Evolutionary conservation across 1,140 invertebrate species (phyloP), one percentile per base, ranked within the genome.

Genomic region (Holotrichia oblita): DNA sequence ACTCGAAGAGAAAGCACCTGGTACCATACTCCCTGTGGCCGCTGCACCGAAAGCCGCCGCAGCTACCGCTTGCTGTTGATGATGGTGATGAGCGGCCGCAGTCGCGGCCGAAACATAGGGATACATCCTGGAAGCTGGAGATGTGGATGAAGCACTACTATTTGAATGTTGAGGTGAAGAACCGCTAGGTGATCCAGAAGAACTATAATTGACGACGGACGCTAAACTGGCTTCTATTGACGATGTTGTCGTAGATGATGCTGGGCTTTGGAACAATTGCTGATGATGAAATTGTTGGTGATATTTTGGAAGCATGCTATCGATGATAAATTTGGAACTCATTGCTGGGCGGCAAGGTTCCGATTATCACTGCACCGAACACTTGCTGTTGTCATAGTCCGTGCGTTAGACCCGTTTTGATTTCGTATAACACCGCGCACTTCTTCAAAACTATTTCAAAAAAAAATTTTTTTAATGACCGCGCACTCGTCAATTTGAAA

Each of bases 231-330:
- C 86, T 88, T 90, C 86, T 84, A 88, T 85, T 81, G 87, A 82
- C 27, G 83, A 78, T 42, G 85, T 85, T 79, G 83, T 83, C 77
- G 89, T 89, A 55, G 27, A 34, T 34, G 27, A 34, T 34, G 27
- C 27, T 34, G 88, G 87, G 82, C 86, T 88, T 80, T 87, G 87
- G 86, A 90, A 90, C 83, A 92, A 88, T 84, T 91, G 90, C 82
- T 91, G 90, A 89, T 92, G 92, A 89, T 90, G 92, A 86, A 93
- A 94, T 89, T 93, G 93, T 86, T 93, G 93, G 87, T 94, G 92
- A 90, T 97, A 97, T 92, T 97, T 97, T 83, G 95, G 95, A 89
- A 97, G 93, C 95, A 97, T 97, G 91, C 94, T 96, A 95, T 97
- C 95, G 90, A 97, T 96, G 92, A 96, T 94, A 90, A 97, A 97